Base-by-base conservation (phyloP, 2,888 invertebrate genomes). In the Drosophila hamatofila region DNA sequence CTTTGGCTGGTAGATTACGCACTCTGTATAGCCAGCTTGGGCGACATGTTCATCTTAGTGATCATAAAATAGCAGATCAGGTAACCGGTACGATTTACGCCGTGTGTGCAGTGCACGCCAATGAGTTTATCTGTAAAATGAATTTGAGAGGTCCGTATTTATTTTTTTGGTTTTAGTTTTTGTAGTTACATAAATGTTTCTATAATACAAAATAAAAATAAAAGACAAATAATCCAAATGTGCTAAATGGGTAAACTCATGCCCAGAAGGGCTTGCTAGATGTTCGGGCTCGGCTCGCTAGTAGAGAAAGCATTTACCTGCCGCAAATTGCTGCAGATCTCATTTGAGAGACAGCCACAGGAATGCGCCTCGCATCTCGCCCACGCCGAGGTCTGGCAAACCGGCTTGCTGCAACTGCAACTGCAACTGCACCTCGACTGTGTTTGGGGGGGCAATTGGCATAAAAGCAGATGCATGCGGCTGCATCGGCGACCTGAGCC, bases 21-120 rank as follows among this genome's bases (percentile, higher is more conserved):
- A 96, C 96, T 93, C 86, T 93, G 90, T 60, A 96, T 94, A 46
- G 96, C 95, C 46, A 94, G 93, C 23, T 92, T 82, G 16, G 94
- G 94, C 3, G 93, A 87, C 74, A 95, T 93, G 27, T 94, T 93
- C 89, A 96, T 91, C 63, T 94, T 94, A 71, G 95, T 94, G 62
- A 96, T 94, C 94, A 97, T 95, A 91, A 95, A 96, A 86, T 95
- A 94, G 91, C 96, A 96, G 79, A 97, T 95, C 91, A 97, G 94
- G 91, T 95, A 96, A 6, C 97, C 96, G 11, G 96, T 96, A 75
- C 97, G 94, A 92, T 97, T 97, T 72, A 97, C 93, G 6, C 97
- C 97, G 89, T 96, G 97, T 1, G 97, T 97, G 91, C 97, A 97
- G 91, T 97, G 97, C 65, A 97, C 95, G 56, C 96, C 97, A 78